Base-by-base conservation (phyloP, 2,797 vertebrate species). In the Fistularia tabacaria region DNA sequence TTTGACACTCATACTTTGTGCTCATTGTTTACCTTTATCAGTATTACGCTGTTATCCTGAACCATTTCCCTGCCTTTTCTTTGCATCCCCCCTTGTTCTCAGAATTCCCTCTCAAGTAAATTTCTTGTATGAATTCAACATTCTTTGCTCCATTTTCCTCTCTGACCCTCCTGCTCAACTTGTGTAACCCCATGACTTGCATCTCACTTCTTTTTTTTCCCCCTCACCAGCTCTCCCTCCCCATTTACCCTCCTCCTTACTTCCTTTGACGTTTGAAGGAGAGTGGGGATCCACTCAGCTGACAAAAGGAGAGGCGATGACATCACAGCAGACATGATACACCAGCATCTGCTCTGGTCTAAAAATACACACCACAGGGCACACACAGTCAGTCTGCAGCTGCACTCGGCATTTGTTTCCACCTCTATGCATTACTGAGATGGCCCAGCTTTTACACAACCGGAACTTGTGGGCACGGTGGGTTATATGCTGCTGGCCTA, bases 311-410 rank as follows among this genome's bases (percentile, higher is more conserved):
- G 79, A 83, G 73, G 64, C 53, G 54, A 66, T 83, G 80, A 85
- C 79, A 64, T 89, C 87, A 87, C 72, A 71, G 69, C 77, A 84
- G 80, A 85, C 79, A 75, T 76, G 79, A 86, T 82, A 85, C 87
- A 87, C 82, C 85, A 87, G 85, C 89, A 88, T 89, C 88, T 90
- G 88, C 84, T 85, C 59, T 76, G 80, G 80, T 88, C 87, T 89
- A 88, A 90, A 89, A 89, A 89, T 89, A 89, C 70, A 74, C 76
- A 76, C 74, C 80, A 85, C 79, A 78, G 81, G 83, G 74, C 61
- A 69, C 68, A 80, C 75, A 71, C 72, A 82, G 82, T 72, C 78
- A 74, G 80, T 83, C 79, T 85, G 77, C 79, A 87, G 82, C 83
- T 87, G 81, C 80, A 71, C 78, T 84, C 80, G 76, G 69, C 75